Evolutionary conservation across 2,888 invertebrate genomes (phyloP).

Genomic region (Scaptomyza reducta): DNA sequence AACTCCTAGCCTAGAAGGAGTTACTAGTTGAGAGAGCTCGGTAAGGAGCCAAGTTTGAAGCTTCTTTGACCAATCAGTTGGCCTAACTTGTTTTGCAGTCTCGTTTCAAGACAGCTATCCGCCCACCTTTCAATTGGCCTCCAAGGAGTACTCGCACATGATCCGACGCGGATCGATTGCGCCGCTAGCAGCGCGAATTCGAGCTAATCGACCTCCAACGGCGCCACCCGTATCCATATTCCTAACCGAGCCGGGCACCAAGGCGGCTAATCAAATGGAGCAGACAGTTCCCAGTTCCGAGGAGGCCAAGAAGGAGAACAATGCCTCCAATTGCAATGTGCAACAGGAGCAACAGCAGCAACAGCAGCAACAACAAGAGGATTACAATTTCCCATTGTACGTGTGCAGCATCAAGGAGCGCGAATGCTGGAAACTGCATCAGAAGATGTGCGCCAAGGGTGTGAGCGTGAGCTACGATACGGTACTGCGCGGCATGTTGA

Average conservation of each 20-base stretch:
- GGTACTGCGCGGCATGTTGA: constrained; percentile 89
- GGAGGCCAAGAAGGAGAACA: constrained; percentile 71
- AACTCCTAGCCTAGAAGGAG: background rate
- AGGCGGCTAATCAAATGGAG: constrained; percentile 37
- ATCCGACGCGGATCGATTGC: constrained; percentile 83
- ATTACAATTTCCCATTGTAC: constrained; percentile 84
- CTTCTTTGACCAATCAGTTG: background rate
- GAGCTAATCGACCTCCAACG: constrained; percentile 83
- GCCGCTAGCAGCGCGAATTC: constrained; percentile 82
- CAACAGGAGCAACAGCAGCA: constrained; percentile 38
- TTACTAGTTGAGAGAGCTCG: background rate
- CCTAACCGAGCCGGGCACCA: constrained; percentile 56
- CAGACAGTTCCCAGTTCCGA: constrained; percentile 30
- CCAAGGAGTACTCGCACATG: constrained; percentile 83
- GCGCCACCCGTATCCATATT: constrained; percentile 83
- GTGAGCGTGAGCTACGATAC: constrained; percentile 89
- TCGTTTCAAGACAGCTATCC: constrained; percentile 84
- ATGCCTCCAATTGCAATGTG: constrained; percentile 63
- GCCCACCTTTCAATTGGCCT: constrained; percentile 79
- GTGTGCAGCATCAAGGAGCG: constrained; percentile 86
- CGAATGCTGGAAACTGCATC: constrained; percentile 89
- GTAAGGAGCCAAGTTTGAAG: background rate
- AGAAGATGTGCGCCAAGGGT: constrained; percentile 89
- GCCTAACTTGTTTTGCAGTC: constrained; percentile 72
- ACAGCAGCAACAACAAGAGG: constrained; percentile 47